Evolutionary conservation across 2,113 vertebrate genomes (phyloP), one percentile per base, ranked within the genome.

Genomic region (Indicator maculatus): DNA sequence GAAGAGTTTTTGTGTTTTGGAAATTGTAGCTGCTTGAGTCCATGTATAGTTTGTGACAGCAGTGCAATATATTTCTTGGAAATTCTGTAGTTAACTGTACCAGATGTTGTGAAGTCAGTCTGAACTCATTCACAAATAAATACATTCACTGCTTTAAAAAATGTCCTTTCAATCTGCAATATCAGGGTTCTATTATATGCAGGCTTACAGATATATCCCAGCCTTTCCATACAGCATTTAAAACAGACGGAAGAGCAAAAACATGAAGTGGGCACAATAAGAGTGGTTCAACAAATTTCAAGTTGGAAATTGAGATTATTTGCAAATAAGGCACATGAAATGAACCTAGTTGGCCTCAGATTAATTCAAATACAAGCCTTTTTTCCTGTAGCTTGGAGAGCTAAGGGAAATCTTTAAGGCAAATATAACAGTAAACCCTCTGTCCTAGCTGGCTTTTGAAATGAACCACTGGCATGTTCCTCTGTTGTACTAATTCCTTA

Each of bases 151-250:
- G 80, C 17, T 73, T 79, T 52, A 58, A 91, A 93, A 90, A 63
- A 50, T 13, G 66, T 38, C 31, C 31, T 75, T 91, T 83, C 45
- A 27, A 7, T 69, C 58, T 72, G 39, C 31, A 76, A 47, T 66
- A 70, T 39, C 24, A 14, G 17, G 11, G 33, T 91, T 79, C 7
- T 31, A 75, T 88, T 78, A 92, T 30, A 27, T 2, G 3, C 6
- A 31, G 36, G 53, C 93, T 83, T 83, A 53, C 75, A 93, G 73
- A 89, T 33, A 92, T 89, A 65, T 63, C 65, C 39, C 36, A 89
- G n/a, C 14, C 5, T 89, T 92, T 69, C 38, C 39, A 38, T n/a
- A 14, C 0, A 50, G 15, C 28, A 67, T 53, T 88, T 80, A 65
- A 69, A 73, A 73, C 5, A 65, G 59, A 91, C 77, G 15, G 12